Conservation (phyloP, 2,797 vertebrate genomes). For the Pyrocephalus nanus region DNA sequence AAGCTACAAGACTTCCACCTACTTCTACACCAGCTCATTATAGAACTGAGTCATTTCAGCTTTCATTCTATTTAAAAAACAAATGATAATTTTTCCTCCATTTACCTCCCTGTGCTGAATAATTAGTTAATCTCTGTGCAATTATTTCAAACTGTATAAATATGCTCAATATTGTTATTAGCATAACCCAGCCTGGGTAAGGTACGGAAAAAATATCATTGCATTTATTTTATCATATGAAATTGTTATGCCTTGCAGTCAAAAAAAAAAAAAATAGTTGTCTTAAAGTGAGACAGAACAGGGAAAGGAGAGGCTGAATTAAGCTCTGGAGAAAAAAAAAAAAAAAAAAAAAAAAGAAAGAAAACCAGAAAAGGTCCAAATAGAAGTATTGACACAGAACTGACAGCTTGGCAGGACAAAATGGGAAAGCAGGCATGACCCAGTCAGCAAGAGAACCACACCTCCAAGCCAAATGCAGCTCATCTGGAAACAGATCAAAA, state of each 20-base stretch:
- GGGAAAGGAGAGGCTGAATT: neutral
- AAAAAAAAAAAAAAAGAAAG: neutral
- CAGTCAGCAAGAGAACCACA: neutral
- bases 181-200: neutral
- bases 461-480: neutral
- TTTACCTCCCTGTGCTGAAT: neutral
- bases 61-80: neutral
- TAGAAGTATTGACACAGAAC: neutral
- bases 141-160: slow-evolving; percentile 4
- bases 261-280: neutral
- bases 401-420: slow-evolving; percentile 11
- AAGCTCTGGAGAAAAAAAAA: too few relatives aligned
- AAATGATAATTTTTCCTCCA: neutral
- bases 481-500: slow-evolving; percentile 30
- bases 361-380: neutral
- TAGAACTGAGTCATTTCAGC: neutral
- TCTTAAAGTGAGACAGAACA: neutral
- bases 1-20: neutral
- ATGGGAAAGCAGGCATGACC: neutral
- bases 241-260: neutral
- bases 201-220: neutral
- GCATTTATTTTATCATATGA: neutral
- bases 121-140: neutral
- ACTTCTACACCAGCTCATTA: neutral
- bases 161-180: neutral